Evolutionary conservation across 37 sponge, comb jelly and placozoan genomes (phyloP), one percentile per base, ranked within the genome.

Genomic region (Eunapius fragilis): DNA sequence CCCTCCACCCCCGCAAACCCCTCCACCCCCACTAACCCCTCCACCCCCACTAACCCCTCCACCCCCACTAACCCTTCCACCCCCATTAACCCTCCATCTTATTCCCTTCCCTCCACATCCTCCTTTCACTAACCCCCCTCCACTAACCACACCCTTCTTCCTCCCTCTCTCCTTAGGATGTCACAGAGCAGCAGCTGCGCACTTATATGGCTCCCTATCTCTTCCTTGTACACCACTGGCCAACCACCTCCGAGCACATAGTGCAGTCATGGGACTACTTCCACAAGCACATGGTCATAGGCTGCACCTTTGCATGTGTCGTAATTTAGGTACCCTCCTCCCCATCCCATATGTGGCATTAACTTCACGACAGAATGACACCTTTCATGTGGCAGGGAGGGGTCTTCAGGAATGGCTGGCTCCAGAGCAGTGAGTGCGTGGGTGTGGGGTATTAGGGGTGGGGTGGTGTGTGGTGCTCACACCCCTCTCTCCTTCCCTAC

Each of bases 201-300:
- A 45, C 47, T 9, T 45, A 45, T 45, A 45, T 45, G 47, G 4
- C 47, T 9, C 9, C 47, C 9, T 45, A 45, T 9, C 47, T 45
- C 47, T 45, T 45, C 4, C 47, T 45, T 45, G 9, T 45, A 4
- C 47, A 45, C 47, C 47, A 45, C 70, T 32, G 70, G 70, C 38
- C 71, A 25, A 2, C 38, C 25, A 22, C 37, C 69, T 11, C n/a
- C 37, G 38, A 36, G 69, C 12, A 27, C 14, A 37, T 45, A 45
- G 47, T 45, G 4, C 47, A 11, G 47, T 32, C 27, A 5, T 86
- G 87, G 87, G 80, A 79, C 67, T 26, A 41, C 80, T 41, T 72
- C 33, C 72, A 86, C 31, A 86, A 79, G 71, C 49, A 79, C 74
- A 76, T 86, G 50, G 75, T 68, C 9, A 25, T 49, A n/a, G n/a